phyloP scores from a whole-genome alignment of 2,113 vertebrate species.

The Trinectes maculatus region DNA sequence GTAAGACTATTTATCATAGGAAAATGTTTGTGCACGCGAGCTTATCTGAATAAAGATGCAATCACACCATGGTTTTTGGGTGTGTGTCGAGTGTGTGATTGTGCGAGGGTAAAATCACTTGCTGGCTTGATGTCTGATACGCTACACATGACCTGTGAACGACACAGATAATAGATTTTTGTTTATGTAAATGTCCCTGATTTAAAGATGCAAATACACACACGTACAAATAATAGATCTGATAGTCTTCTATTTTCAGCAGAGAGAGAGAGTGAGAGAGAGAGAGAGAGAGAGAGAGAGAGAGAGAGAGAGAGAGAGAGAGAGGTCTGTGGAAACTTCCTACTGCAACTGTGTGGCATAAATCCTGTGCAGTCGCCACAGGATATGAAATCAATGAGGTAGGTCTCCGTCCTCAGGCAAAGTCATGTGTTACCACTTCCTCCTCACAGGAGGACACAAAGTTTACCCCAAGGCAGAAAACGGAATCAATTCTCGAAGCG shows the following conservation, averaged over 20 bases:
- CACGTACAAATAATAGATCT: neutral
- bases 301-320: no score
- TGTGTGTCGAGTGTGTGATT: neutral
- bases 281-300: no score
- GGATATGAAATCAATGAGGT: constrained; percentile 68
- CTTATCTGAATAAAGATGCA: constrained; percentile 57
- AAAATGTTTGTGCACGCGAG: constrained; percentile 5
- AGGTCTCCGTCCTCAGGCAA: constrained; percentile 44
- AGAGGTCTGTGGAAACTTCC: constrained; percentile 52
- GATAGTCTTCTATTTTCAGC: constrained; percentile 18
- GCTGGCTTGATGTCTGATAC: constrained; percentile 1
- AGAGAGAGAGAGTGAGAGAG: no score
- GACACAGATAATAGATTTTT: neutral
- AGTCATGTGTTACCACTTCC: constrained; percentile 74
- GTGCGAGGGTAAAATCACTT: neutral
- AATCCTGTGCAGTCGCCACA: constrained; percentile 50
- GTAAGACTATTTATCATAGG: neutral
- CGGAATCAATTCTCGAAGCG: neutral
- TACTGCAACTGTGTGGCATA: constrained; percentile 37
- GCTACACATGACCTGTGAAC: constrained; percentile 19
- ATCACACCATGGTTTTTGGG: constrained; percentile 10
- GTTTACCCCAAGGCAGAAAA: constrained; percentile 10
- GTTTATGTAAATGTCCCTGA: neutral
- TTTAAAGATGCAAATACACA: neutral
- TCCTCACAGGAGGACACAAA: constrained; percentile 41